Evolutionary conservation across 2,797 vertebrate genomes (phyloP).

Genomic region (Sphenopsis melanotis): DNA sequence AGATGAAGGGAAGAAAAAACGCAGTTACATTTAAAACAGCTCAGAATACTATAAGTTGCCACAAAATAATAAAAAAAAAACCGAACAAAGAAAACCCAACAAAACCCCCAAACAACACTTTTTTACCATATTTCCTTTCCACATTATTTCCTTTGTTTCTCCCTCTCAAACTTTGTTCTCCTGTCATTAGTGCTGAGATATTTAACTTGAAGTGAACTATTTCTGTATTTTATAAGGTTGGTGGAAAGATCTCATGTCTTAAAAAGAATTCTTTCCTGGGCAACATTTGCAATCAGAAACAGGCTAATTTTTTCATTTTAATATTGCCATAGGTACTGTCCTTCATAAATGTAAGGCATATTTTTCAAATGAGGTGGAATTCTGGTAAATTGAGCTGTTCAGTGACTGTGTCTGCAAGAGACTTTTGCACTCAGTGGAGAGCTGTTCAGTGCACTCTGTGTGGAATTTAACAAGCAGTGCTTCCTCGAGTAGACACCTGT

Average conservation of each 20-base stretch:
- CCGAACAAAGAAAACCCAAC: background rate
- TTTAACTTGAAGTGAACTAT: background rate
- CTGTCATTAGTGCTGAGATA: background rate
- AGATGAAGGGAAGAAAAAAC: background rate
- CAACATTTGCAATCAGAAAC: background rate
- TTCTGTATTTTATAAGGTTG: background rate
- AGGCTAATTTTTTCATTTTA: background rate
- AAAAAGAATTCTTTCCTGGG: background rate
- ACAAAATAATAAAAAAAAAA: background rate
- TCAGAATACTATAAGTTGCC: background rate
- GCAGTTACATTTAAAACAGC: background rate
- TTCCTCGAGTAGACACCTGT: background rate
- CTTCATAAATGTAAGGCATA: fast-evolving
- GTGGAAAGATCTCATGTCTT: background rate
- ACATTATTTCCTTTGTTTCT: background rate
- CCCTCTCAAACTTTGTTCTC: background rate
- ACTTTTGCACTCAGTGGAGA: background rate
- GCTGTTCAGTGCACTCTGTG: background rate
- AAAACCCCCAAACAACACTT: background rate
- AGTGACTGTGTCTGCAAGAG: background rate
- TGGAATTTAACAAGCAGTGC: background rate
- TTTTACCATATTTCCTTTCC: background rate
- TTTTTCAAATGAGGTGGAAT: background rate
- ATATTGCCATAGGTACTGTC: background rate
- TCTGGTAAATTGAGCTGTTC: background rate